Evolutionary conservation across 2,888 invertebrate species (phyloP).

Genomic region (Meteorus colon): DNA sequence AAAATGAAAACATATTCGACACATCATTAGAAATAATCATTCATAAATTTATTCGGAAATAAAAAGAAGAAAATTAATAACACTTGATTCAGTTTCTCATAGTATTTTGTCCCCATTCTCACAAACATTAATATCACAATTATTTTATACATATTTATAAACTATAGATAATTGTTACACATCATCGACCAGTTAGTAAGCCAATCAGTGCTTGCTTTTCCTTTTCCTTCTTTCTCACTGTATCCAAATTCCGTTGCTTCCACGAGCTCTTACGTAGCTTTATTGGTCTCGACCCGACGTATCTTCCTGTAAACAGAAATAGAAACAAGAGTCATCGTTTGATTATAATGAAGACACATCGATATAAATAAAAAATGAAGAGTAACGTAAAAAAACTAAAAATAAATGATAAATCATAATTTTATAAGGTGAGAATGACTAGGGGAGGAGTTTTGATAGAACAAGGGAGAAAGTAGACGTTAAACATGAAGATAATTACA

Average conservation of each 20-base stretch:
- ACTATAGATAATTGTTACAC: background rate
- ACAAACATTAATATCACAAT: background rate
- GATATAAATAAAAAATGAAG: too few relatives aligned
- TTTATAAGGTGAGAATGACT: too few relatives aligned
- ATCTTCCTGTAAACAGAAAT: slow-evolving; percentile 82
- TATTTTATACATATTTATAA: background rate
- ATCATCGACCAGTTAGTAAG: slow-evolving; percentile 78
- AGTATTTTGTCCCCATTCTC: background rate
- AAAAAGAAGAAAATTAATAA: background rate
- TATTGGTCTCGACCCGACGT: slow-evolving; percentile 98
- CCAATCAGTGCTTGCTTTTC: slow-evolving; percentile 91
- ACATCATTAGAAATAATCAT: too few relatives aligned
- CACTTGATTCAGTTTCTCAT: too few relatives aligned
- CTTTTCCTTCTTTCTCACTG: slow-evolving; percentile 96
- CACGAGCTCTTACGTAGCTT: slow-evolving; percentile 97
- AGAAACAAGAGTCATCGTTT: slow-evolving; percentile 46
- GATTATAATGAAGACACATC: background rate
- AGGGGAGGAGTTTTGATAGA: too few relatives aligned
- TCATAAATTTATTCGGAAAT: background rate
- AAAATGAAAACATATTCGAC: too few relatives aligned
- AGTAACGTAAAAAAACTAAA: too few relatives aligned
- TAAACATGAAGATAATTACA: too few relatives aligned
- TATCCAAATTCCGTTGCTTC: slow-evolving; percentile 93
- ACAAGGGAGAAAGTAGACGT: too few relatives aligned
- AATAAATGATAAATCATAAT: too few relatives aligned